Percentiles rank a stretch among this genome's conserved stretches.
phyloP scores from a whole-genome alignment of 2,113 vertebrate genomes.

The Regulus satrapa region DNA sequence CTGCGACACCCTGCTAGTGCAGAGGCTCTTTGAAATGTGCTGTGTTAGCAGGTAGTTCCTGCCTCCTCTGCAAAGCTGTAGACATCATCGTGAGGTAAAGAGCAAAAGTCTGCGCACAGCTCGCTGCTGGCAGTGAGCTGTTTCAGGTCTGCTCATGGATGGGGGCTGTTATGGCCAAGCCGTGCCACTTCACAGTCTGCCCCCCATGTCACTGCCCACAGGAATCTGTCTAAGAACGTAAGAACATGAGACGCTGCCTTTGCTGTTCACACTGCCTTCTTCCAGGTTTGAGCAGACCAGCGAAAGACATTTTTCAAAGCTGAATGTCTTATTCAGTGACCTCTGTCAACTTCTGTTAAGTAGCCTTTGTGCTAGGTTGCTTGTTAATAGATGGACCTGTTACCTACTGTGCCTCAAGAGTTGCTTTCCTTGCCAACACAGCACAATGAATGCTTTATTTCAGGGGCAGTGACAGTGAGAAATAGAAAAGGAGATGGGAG shows the following conservation, averaged over 20 bases:
- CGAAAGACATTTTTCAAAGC: background rate
- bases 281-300: background rate
- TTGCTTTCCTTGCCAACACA: background rate
- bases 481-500: background rate
- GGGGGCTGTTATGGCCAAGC: rapidly evolving
- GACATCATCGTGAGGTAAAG: background rate
- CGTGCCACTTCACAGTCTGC: rapidly evolving
- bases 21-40: rapidly evolving
- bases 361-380: background rate
- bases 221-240: background rate
- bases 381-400: background rate
- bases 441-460: background rate
- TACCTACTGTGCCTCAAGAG: background rate
- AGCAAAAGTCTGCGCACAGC: background rate
- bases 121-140: background rate
- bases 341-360: background rate
- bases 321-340: background rate
- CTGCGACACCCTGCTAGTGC: background rate
- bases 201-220: background rate
- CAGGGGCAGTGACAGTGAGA: background rate
- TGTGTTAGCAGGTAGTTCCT: background rate
- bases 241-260: background rate
- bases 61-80: rapidly evolving
- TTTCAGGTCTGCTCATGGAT: background rate
- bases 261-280: background rate